phyloP scores from a whole-genome alignment of 1,140 invertebrate species.

The Lepidurus arcticus region DNA sequence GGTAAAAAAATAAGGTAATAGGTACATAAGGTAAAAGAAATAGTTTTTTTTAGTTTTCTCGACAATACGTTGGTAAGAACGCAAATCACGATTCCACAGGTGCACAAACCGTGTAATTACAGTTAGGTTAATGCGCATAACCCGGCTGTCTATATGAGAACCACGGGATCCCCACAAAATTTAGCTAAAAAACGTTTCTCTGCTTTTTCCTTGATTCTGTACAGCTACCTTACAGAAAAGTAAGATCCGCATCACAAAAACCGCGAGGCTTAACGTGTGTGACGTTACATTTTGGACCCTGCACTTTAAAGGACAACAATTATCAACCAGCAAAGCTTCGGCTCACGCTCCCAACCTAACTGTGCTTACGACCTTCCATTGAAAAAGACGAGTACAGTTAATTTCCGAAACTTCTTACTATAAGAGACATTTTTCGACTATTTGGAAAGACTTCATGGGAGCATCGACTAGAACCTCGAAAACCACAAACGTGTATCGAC shows the following conservation, averaged over 20 bases:
- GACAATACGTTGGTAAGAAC: not conserved
- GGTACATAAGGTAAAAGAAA: not conserved
- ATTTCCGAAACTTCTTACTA: not conserved
- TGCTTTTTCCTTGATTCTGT: not conserved
- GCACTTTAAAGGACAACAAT: not conserved
- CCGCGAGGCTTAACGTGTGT: not conserved
- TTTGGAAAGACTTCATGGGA: too few relatives aligned
- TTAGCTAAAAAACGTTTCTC: not conserved
- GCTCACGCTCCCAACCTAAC: constrained; percentile 1
- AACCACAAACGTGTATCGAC: too few relatives aligned
- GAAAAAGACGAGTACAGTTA: not conserved
- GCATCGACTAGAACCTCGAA: too few relatives aligned
- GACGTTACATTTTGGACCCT: not conserved
- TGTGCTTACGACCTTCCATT: not conserved
- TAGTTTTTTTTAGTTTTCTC: not conserved
- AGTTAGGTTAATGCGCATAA: not conserved
- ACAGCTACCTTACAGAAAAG: not conserved
- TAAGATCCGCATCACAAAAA: not conserved
- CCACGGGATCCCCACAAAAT: not conserved
- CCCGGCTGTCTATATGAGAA: not conserved
- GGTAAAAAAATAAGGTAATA: too few relatives aligned
- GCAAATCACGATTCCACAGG: not conserved
- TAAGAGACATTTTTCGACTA: not conserved
- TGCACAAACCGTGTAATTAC: not conserved
- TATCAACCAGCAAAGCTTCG: not conserved